Base-by-base conservation (phyloP, 1,140 invertebrate species). In the Drosophila paulistorum region DNA sequence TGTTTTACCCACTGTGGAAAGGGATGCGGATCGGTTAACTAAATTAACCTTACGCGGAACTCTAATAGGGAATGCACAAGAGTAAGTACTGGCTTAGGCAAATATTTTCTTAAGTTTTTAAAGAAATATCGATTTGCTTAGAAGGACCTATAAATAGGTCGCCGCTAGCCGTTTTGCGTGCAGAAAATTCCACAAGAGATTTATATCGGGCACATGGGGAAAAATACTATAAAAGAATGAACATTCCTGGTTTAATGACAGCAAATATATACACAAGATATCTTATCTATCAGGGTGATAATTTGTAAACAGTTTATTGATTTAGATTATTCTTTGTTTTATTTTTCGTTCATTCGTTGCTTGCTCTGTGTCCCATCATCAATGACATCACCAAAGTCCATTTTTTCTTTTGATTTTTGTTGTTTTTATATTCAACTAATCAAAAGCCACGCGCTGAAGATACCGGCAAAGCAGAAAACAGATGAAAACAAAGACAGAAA, bases 341-440 rank as follows among this genome's bases (percentile, higher is more conserved):
- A 6, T 51, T 51, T 20, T 51, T 51, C 17, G 17, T 48, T 20
- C 20, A 10, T 20, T 48, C 14, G 14, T 48, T 7, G 14, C 26
- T 26, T 14, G 20, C 66, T 7, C 26, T 30, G 23, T 30, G 71
- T 68, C 30, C n/a, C n/a, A n/a, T n/a, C n/a, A 68, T 66, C 68
- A 60, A 86, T 86, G 82, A 86, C 82, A 86, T 86, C 82, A 86
- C 59, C 83, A 61, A 69, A 58, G 35, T n/a, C 7, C 71, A 86
- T 26, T 26, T 26, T 26, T 26, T 26, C 2, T 3, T 80, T 79
- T 23, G 20, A 2, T 23, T 74, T 51, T 11, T 48, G 10, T 37
- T 11, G 35, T 30, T 30, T 30, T 26, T 26, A 3, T 26, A 26
- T 26, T 30, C 45, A 51, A 51, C 17, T 67, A 78, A 48, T 58